Evolutionary conservation across 1,140 invertebrate species (phyloP).

Genomic region (Stenopsyche tienmushanensis): DNA sequence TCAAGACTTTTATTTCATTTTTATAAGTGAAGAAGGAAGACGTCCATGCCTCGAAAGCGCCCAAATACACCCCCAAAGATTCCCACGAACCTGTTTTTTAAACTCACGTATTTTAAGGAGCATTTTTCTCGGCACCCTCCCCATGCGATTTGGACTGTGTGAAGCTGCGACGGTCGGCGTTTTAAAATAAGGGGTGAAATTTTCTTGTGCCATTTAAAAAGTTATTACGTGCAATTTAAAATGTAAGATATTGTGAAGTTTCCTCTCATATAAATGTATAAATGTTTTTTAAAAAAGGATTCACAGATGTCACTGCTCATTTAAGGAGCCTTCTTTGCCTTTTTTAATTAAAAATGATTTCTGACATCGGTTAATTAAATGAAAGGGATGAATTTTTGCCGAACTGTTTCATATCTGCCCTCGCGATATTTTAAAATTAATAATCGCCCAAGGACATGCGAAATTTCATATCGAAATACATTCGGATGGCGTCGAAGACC

Average conservation of each 20-base stretch:
- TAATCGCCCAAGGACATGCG: too few relatives aligned
- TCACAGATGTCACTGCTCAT: conserved; percentile 35
- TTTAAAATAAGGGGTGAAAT: conserved; percentile 35
- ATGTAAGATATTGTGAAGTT: conserved; percentile 42
- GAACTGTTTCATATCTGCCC: neutral
- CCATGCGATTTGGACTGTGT: too few relatives aligned
- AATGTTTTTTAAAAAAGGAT: conserved; percentile 38
- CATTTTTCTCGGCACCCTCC: neutral
- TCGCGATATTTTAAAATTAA: too few relatives aligned
- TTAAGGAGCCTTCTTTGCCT: conserved; percentile 15
- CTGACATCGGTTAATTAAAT: conserved; percentile 32
- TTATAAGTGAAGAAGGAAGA: conserved; percentile 17
- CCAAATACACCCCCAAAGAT: neutral
- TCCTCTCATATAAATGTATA: conserved; percentile 36
- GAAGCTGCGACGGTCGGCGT: neutral
- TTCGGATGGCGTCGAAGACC: too few relatives aligned
- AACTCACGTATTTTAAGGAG: neutral
- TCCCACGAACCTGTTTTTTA: neutral
- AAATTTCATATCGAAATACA: too few relatives aligned
- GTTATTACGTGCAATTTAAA: conserved; percentile 42
- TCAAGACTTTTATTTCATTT: conserved; percentile 42
- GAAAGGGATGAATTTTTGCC: conserved; percentile 14
- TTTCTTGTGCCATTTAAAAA: conserved; percentile 41
- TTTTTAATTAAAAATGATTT: conserved; percentile 32
- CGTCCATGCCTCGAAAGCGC: neutral